Evolutionary conservation across 2,888 invertebrate species (phyloP).

Genomic region (Ernsta delagoae): DNA sequence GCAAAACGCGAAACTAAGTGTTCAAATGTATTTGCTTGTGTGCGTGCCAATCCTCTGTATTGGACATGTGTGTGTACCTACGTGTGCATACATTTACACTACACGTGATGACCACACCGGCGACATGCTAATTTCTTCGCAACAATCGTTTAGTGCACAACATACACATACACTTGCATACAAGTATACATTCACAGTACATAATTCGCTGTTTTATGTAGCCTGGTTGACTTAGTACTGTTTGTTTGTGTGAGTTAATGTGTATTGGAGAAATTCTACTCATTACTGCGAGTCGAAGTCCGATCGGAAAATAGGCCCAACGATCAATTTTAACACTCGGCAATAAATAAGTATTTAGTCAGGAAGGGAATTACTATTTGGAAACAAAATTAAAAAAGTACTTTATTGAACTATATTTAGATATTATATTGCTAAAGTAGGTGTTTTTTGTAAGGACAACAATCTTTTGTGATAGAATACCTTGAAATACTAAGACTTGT

Average conservation of each 20-base stretch:
- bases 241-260: constrained; percentile 24
- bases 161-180: constrained; percentile 25
- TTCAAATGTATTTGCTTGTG: constrained; percentile 22
- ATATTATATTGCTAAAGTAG: too few species aligned
- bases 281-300: neutral
- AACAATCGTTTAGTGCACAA: constrained; percentile 39
- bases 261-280: constrained; percentile 18
- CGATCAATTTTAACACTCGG: too few species aligned
- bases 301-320: neutral
- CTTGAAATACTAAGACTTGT: too few species aligned
- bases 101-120: constrained; percentile 53
- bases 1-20: constrained; percentile 34
- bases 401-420: too few species aligned
- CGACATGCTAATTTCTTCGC: constrained; percentile 76
- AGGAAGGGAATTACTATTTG: too few species aligned
- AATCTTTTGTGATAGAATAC: too few species aligned
- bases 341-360: too few species aligned
- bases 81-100: constrained; percentile 35
- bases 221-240: constrained; percentile 15
- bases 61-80: neutral
- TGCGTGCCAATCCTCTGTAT: neutral
- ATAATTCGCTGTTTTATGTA: constrained; percentile 36
- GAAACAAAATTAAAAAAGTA: too few species aligned
- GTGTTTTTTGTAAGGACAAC: too few species aligned
- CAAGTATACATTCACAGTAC: constrained; percentile 9